Evolutionary conservation across 2,888 invertebrate genomes (phyloP).

Genomic region (Aplocera efformata): DNA sequence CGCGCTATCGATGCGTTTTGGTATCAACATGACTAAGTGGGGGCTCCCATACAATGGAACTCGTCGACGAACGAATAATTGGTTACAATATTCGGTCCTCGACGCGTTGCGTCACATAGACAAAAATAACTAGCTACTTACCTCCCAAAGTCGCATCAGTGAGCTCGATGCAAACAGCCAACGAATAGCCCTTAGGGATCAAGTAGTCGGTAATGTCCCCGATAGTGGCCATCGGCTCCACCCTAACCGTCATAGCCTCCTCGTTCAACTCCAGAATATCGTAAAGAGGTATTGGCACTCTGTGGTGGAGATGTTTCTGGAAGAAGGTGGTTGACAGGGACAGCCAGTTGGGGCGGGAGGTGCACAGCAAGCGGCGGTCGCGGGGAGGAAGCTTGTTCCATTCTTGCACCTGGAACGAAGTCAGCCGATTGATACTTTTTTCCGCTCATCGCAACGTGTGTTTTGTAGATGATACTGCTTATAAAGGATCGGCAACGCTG

Average conservation of each 20-base stretch:
- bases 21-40: too few species aligned
- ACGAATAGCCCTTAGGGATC: slow-evolving; percentile 83
- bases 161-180: slow-evolving; percentile 85
- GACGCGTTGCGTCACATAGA: too few species aligned
- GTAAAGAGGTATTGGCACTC: slow-evolving; percentile 82
- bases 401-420: slow-evolving; percentile 68
- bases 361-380: slow-evolving; percentile 80
- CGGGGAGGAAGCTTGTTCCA: slow-evolving; percentile 72
- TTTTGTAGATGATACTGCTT: too few species aligned
- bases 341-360: slow-evolving; percentile 85
- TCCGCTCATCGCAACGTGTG: too few species aligned
- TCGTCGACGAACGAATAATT: too few species aligned
- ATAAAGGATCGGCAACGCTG: too few species aligned
- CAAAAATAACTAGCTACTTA: slow-evolving; percentile 31
- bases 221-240: slow-evolving; percentile 85
- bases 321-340: slow-evolving; percentile 85
- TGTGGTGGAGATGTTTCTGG: slow-evolving; percentile 82
- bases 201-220: slow-evolving; percentile 83
- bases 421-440: too few species aligned
- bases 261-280: slow-evolving; percentile 82
- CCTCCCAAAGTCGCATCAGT: slow-evolving; percentile 85
- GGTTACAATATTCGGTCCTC: too few species aligned
- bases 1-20: too few species aligned
- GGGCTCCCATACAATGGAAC: too few species aligned
- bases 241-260: slow-evolving; percentile 77